phyloP scores from a whole-genome alignment of 1,140 invertebrate genomes.

The Cepaea nemoralis region DNA sequence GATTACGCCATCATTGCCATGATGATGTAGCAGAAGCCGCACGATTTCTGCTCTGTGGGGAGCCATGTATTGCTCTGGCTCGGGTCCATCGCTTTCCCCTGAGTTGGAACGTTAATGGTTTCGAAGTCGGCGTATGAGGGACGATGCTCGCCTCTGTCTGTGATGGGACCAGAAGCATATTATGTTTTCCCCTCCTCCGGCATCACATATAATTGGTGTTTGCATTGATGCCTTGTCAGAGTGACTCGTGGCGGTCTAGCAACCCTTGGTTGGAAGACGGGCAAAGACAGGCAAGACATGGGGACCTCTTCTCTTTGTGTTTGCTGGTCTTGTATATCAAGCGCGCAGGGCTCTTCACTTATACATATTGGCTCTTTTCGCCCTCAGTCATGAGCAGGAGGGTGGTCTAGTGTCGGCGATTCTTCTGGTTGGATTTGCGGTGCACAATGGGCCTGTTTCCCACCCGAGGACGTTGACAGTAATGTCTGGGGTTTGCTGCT shows the following conservation, averaged over 20 bases:
- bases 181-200: background rate
- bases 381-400: background rate
- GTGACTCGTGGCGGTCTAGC: background rate
- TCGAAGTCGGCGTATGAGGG: conserved; percentile 14
- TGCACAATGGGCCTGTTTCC: background rate
- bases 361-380: background rate
- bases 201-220: background rate
- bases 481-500: background rate
- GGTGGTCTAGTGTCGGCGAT: background rate
- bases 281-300: background rate
- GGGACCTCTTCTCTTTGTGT: too few relatives aligned
- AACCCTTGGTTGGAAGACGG: background rate
- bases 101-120: background rate
- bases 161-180: background rate
- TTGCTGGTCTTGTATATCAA: background rate
- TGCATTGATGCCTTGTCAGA: background rate
- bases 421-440: background rate
- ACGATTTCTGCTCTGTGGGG: background rate
- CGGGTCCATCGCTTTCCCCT: background rate
- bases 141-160: background rate
- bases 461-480: background rate
- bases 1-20: background rate
- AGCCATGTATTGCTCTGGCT: background rate
- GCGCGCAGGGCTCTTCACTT: background rate
- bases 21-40: background rate